These are phyloP conservation scores for Montifringilla adamsi DNA, from an alignment of 2,113 vertebrate genomes.

Conservation along the genomic window DNA sequence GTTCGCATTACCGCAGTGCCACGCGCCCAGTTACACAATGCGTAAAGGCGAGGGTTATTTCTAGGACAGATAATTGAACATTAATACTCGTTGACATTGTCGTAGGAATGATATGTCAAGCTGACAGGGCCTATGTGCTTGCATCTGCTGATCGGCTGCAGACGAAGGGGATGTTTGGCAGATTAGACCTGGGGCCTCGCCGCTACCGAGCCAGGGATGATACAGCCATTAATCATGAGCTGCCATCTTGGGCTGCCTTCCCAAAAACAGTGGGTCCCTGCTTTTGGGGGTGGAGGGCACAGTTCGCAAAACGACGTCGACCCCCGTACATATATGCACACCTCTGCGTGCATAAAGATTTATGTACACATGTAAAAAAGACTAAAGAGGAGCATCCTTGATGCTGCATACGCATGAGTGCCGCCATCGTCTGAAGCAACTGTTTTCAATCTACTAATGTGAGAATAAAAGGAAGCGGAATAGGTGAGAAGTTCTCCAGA, in stretches of 20 bases:
- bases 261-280: neutral
- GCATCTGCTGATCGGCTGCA: conserved; percentile 75
- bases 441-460: neutral
- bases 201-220: conserved; percentile 50
- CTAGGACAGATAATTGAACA: conserved; percentile 86
- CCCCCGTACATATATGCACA: fast-evolving
- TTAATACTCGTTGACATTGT: conserved; percentile 84
- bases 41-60: conserved; percentile 75
- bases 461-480: neutral
- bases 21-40: conserved; percentile 59
- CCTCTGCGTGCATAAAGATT: fast-evolving
- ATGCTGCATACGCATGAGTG: fast-evolving
- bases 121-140: conserved; percentile 80
- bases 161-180: conserved; percentile 73
- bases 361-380: fast-evolving
- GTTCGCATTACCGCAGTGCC: conserved; percentile 58
- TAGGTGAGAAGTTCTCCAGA: neutral
- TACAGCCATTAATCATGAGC: conserved; percentile 64
- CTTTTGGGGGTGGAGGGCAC: neutral
- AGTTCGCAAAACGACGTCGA: fast-evolving
- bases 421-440: neutral
- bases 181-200: conserved; percentile 73
- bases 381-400: neutral
- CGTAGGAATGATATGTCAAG: conserved; percentile 81
- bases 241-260: conserved; percentile 70